Conservation (phyloP, 2,113 vertebrate species). For the Ailuropoda melanoleuca region DNA sequence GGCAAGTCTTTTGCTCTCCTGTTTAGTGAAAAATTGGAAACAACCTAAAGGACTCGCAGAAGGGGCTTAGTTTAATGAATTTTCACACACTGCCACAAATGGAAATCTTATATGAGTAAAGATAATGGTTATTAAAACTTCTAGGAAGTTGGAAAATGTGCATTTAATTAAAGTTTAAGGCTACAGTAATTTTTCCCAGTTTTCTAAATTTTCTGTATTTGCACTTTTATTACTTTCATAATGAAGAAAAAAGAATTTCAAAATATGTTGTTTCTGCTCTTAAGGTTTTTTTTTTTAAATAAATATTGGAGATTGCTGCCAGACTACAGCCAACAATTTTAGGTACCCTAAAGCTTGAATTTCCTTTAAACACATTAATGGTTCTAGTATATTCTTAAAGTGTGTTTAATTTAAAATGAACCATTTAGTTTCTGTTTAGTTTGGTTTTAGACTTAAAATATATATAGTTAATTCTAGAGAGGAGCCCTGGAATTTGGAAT, state of each 20-base stretch:
- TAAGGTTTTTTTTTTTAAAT: neutral
- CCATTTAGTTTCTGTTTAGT: neutral
- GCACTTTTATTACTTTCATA: neutral
- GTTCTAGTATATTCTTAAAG: neutral
- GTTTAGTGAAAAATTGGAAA: neutral
- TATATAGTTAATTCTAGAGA: neutral
- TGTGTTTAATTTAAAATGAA: neutral
- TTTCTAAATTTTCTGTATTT: neutral
- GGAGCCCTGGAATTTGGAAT: neutral
- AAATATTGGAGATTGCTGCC: neutral
- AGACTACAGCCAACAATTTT: neutral
- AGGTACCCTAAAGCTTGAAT: neutral
- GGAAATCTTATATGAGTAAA: neutral
- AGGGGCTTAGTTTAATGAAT: neutral
- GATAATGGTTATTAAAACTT: neutral
- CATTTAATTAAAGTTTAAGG: neutral
- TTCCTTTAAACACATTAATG: neutral
- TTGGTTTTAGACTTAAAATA: neutral
- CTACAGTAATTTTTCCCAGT: neutral
- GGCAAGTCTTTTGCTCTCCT: neutral
- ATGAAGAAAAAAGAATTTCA: neutral
- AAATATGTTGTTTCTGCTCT: conserved; percentile 4
- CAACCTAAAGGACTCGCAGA: neutral
- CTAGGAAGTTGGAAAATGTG: neutral
- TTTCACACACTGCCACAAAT: neutral